phyloP scores from a whole-genome alignment of 2,113 vertebrate genomes.

The Onychostoma macrolepis region DNA sequence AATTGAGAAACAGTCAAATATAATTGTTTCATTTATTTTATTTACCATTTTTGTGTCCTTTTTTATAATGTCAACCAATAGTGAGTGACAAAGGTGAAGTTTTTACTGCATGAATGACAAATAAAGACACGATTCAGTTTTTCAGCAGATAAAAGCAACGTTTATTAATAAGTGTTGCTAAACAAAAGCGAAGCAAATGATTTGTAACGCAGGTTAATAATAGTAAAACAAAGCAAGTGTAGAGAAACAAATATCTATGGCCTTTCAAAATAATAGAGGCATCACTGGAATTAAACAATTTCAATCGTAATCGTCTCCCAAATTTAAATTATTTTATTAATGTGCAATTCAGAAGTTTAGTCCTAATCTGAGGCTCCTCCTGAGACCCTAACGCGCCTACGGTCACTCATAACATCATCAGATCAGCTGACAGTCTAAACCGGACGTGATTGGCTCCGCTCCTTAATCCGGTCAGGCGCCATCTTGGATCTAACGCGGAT shows the following conservation, averaged over 20 bases:
- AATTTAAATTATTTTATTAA: not conserved
- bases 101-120: not conserved
- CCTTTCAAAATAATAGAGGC: not conserved
- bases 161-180: slow-evolving; percentile 24
- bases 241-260: not conserved
- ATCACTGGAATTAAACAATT: not conserved
- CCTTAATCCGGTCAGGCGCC: not conserved
- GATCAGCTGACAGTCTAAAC: not conserved
- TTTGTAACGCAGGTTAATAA: not conserved
- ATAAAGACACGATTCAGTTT: not conserved
- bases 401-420: not conserved
- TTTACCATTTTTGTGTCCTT: too few species aligned
- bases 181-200: not conserved
- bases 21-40: too few species aligned
- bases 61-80: not conserved
- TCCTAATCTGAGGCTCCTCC: not conserved
- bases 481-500: not conserved
- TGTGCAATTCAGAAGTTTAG: not conserved
- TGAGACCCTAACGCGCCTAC: slow-evolving; percentile 21
- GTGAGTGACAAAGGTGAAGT: not conserved
- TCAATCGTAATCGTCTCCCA: not conserved
- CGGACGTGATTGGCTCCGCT: not conserved
- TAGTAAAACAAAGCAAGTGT: not conserved
- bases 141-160: not conserved
- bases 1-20: too few species aligned